These are phyloP conservation scores for Crotalus adamanteus DNA, from an alignment of 2,797 vertebrate species.

Conservation along the genomic window DNA sequence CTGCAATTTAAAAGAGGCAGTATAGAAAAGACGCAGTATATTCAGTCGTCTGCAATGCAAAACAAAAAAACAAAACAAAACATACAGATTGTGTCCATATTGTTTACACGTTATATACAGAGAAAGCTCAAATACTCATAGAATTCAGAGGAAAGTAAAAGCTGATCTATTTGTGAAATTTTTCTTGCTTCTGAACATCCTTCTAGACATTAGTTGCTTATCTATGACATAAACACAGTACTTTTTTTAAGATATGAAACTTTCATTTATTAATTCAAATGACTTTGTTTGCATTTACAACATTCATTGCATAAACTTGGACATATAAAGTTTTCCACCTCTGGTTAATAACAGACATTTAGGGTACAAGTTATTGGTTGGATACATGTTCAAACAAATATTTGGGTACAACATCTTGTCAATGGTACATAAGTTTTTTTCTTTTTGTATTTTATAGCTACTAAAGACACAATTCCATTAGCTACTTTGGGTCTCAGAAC, in stretches of 20 bases:
- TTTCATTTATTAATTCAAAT: slow-evolving; percentile 85
- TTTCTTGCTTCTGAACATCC: not conserved
- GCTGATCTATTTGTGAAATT: not conserved
- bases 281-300: slow-evolving; percentile 86
- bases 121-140: not conserved
- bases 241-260: slow-evolving; percentile 73
- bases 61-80: not conserved
- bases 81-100: not conserved
- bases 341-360: slow-evolving; percentile 75
- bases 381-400: slow-evolving; percentile 72
- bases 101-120: not conserved
- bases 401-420: slow-evolving; percentile 73
- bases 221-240: slow-evolving; percentile 65
- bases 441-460: slow-evolving; percentile 57
- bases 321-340: slow-evolving; percentile 84
- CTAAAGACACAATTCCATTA: slow-evolving; percentile 69
- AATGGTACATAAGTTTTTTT: slow-evolving; percentile 69
- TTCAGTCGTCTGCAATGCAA: not conserved
- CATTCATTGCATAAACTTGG: slow-evolving; percentile 83
- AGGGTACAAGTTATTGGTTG: slow-evolving; percentile 73
- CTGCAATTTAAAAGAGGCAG: not conserved
- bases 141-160: not conserved
- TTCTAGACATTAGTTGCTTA: slow-evolving; percentile 57
- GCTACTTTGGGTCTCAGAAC: slow-evolving; percentile 74
- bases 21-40: not conserved